Conservation (phyloP, 2,797 vertebrate genomes). For the Sebastiscus tertius region DNA sequence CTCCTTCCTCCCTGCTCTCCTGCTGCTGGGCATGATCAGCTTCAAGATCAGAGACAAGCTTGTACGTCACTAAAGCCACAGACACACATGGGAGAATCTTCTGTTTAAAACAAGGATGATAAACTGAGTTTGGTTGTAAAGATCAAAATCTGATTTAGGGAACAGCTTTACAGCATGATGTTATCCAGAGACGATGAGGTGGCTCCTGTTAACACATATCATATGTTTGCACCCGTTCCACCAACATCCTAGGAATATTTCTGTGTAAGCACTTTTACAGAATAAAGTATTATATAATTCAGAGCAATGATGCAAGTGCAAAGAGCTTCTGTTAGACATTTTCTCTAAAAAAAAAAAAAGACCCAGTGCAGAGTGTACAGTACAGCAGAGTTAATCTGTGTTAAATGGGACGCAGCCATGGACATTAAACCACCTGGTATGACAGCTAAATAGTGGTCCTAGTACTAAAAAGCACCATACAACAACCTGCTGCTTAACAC, state of each 20-base stretch:
- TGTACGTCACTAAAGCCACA: constrained; percentile 76
- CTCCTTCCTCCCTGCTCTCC: constrained; percentile 89
- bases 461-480: background rate
- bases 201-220: background rate
- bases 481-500: background rate
- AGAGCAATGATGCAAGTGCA: background rate
- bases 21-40: constrained; percentile 86
- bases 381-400: background rate
- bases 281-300: background rate
- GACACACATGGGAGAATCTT: background rate
- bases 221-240: background rate
- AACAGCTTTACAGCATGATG: background rate
- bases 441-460: background rate
- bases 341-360: background rate
- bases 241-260: background rate
- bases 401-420: background rate
- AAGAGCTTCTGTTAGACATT: background rate
- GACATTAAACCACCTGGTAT: background rate
- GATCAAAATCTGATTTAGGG: background rate
- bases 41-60: constrained; percentile 91
- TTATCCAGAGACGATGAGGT: background rate
- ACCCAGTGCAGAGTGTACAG: background rate
- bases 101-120: background rate
- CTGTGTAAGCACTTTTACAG: background rate
- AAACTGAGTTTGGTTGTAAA: background rate